Percentiles rank a stretch among this genome's conserved stretches.
Evolutionary conservation across 2,888 invertebrate species (phyloP).

Genomic region (Cerceris ruficornis): DNA sequence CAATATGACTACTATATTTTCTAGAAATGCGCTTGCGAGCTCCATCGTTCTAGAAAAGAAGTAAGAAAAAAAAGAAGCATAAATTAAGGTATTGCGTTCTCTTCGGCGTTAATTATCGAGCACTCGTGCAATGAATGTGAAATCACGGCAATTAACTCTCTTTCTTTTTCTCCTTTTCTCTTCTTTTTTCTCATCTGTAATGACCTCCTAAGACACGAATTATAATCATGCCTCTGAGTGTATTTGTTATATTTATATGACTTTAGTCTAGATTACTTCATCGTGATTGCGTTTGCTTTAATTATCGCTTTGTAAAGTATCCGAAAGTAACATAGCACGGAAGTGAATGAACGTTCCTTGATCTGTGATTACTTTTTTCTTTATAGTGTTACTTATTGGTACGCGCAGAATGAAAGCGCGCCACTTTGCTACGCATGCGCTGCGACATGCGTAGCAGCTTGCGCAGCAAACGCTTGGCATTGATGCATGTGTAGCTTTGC

Average conservation of each 20-base stretch:
- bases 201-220: no score
- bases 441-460: not conserved
- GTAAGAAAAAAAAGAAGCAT: not conserved
- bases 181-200: not conserved
- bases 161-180: slow-evolving; percentile 9
- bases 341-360: no score
- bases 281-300: no score
- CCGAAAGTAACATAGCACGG: no score
- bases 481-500: slow-evolving; percentile 30
- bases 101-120: not conserved
- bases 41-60: not conserved
- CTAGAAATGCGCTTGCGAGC: no score
- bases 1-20: no score
- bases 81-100: not conserved
- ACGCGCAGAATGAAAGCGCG: not conserved
- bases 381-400: no score
- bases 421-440: not conserved
- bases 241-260: no score
- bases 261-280: no score
- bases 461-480: slow-evolving; percentile 6
- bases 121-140: not conserved
- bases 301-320: no score
- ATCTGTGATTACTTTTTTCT: no score
- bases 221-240: no score
- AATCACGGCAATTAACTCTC: not conserved